Conservation (phyloP, 2,797 vertebrate genomes). For the Odontamblyopus lacepedii region DNA sequence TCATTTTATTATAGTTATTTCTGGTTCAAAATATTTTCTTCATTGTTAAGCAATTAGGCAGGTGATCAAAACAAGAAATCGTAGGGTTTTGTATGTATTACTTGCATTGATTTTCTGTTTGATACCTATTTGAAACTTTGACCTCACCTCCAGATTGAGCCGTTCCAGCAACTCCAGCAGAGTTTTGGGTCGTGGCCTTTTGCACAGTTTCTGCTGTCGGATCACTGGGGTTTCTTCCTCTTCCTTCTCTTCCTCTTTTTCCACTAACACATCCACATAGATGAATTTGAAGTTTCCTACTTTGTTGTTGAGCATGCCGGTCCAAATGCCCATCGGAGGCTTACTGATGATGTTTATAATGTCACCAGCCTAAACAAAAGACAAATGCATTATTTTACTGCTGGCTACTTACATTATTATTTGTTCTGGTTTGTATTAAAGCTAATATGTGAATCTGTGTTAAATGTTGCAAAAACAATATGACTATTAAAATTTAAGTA, state of each 20-base stretch:
- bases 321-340: conserved; percentile 98
- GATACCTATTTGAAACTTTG: not conserved
- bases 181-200: conserved; percentile 81
- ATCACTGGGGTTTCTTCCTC: conserved; percentile 75
- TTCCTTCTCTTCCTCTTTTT: conserved; percentile 79
- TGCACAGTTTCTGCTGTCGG: conserved; percentile 79
- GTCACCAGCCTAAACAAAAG: conserved; percentile 84
- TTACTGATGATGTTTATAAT: conserved; percentile 95
- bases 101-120: not conserved
- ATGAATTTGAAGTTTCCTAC: conserved; percentile 99
- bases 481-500: not conserved
- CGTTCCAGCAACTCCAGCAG: conserved; percentile 88
- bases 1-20: no score
- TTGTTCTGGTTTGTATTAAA: no score
- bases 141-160: conserved; percentile 88
- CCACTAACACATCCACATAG: conserved; percentile 88
- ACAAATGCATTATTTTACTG: not conserved
- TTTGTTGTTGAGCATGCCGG: conserved; percentile 91
- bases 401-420: not conserved
- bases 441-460: no score
- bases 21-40: not conserved
- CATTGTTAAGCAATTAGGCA: not conserved
- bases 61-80: not conserved
- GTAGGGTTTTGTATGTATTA: not conserved
- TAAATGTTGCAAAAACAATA: no score